Evolutionary conservation across 1,140 invertebrate species (phyloP), one percentile per base, ranked within the genome.

Genomic region (Popillia japonica): DNA sequence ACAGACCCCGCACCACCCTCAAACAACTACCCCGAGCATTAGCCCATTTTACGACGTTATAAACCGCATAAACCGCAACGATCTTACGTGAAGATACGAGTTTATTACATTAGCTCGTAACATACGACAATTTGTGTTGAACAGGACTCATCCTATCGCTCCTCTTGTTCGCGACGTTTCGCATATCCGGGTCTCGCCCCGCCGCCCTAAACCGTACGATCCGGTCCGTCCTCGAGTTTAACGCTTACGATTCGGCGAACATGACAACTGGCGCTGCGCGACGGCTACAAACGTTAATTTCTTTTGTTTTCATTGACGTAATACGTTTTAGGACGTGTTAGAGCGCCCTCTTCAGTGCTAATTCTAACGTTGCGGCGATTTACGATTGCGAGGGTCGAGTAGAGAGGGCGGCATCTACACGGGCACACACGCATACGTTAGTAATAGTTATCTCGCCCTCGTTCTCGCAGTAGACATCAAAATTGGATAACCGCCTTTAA

Each of bases 61-160:
- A 55, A 55, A 55, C 48, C 48, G 48, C 48, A 55, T 55, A 55
- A 55, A 55, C 48, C 48, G 48, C 48, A 55, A 17, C 14, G 48
- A 55, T 55, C 48, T 55, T 55, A 55, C 48, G 17, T 55, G 48
- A 55, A 55, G 48, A 55, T 55, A 55, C 48, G 48, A 55, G 48
- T 55, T 55, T 55, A 55, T 55, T 55, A 55, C 48, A 55, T 55
- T 55, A 55, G 48, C 48, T 17, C 11, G 48, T 55, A 55, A 55
- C 48, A 7, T 55, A 55, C 48, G 48, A 55, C 48, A 17, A 55
- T 55, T 55, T 17, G 48, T n/a, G 14, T 34, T 34, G 27, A 34
- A 34, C 27, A 34, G 27, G 27, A 34, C 27, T 34, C 27, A 34
- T 34, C 27, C 27, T 34, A 34, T 34, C 27, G 27, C 27, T 4